These are phyloP conservation scores for Cololabis saira DNA, from an alignment of 2,113 vertebrate genomes.

Conservation along the genomic window DNA sequence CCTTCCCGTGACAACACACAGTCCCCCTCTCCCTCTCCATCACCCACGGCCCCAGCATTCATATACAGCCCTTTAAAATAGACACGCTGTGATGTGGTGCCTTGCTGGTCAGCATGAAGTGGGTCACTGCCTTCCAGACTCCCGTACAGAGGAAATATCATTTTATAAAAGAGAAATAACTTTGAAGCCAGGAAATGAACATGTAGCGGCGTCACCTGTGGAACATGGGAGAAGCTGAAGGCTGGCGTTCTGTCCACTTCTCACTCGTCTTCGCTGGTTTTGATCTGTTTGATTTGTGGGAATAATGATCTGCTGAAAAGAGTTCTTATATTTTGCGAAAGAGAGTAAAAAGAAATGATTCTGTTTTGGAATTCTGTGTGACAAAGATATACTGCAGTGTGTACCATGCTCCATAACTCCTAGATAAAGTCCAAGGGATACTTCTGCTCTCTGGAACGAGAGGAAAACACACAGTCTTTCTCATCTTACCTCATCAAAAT, in stretches of 20 bases:
- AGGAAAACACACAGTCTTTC: slow-evolving; percentile 27
- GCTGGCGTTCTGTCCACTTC: too few relatives aligned
- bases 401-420: too few relatives aligned
- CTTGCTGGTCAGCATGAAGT: slow-evolving; percentile 52
- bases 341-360: not conserved
- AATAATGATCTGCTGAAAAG: too few relatives aligned
- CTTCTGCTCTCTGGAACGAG: slow-evolving; percentile 7
- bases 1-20: slow-evolving; percentile 31
- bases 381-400: too few relatives aligned
- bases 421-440: slow-evolving; percentile 7
- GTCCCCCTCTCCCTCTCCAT: slow-evolving; percentile 1
- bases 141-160: slow-evolving; percentile 18
- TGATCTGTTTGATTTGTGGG: not conserved
- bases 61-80: not conserved
- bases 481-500: slow-evolving; percentile 30
- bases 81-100: not conserved
- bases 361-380: not conserved
- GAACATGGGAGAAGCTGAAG: not conserved
- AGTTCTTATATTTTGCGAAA: not conserved
- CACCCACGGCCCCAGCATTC: slow-evolving; percentile 10
- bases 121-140: slow-evolving; percentile 43
- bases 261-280: not conserved
- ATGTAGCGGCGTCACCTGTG: not conserved
- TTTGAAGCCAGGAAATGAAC: slow-evolving; percentile 4
- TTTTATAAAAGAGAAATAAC: slow-evolving; percentile 42